Base-by-base conservation (phyloP, 1,140 invertebrate genomes). In the Copidosoma floridanum region DNA sequence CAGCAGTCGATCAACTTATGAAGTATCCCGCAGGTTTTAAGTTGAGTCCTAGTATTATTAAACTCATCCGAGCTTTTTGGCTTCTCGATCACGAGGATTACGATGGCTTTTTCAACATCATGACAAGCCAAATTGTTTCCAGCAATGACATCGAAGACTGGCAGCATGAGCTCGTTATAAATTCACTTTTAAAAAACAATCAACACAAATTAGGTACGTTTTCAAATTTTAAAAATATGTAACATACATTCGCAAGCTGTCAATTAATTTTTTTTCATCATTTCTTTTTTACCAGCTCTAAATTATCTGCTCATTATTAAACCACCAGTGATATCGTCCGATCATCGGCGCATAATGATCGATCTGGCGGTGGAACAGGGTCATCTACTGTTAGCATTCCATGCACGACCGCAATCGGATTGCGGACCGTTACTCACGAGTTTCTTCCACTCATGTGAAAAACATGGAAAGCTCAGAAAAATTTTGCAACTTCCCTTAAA, bases 1-100 rank as follows among this genome's bases (percentile, higher is more conserved):
- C 76, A 4, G 61, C 85, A 35, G 82, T 87, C 1, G 83, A 87
- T 62, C 80, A 87, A 48, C 71, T 93, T 6, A 85, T 89, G 55
- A 86, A 87, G 63, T 93, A 92, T 76, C 88, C 89, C 3, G 85
- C 86, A 0, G 85, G 88, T 38, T 93, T 94, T 65, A 85, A 86
- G 47, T 71, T 90, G 11, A 88, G 83, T 56, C 84, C 85, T 32
- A 88, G 85, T 20, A 69, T 88, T 1, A 87, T 89, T 2, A 91
- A 91, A 71, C 81, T 91, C 0, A 87, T 89, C 1, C 89, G 92
- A 68, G 91, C 89, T 0, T 90, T 94, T 71, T 95, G 92, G 91
- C 82, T 89, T 48, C 78, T 95, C 11, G 93, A 96, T 77, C 90
- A 93, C 63, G 86, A 87, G 62, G 85, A 93, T 70, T 90, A 83